These are phyloP conservation scores for Periplaneta americana DNA, from an alignment of 1,140 invertebrate genomes.

Conservation along the genomic window DNA sequence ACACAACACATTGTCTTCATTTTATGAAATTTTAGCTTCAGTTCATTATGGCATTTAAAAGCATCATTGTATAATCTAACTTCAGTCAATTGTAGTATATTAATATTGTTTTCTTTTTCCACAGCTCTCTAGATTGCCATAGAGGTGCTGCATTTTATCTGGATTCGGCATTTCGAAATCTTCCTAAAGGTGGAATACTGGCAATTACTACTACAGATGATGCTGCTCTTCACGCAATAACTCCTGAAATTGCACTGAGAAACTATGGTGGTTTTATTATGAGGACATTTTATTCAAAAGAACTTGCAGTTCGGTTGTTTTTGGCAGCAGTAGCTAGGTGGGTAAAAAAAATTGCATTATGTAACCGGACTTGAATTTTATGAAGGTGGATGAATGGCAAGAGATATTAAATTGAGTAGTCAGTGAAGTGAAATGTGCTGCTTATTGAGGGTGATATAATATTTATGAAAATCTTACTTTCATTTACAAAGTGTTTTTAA, in stretches of 20 bases:
- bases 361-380: background rate
- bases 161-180: conserved; percentile 32
- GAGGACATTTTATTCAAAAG: conserved; percentile 37
- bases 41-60: no score
- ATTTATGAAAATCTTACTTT: no score
- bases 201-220: conserved; percentile 34
- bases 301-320: conserved; percentile 34
- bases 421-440: no score
- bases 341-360: no score
- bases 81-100: no score
- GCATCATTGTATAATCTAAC: no score
- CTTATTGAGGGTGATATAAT: no score
- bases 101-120: conserved; percentile 14
- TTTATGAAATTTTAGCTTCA: no score
- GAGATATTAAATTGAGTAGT: no score
- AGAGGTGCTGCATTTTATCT: conserved; percentile 31
- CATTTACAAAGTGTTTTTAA: no score
- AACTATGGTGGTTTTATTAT: conserved; percentile 33
- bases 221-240: conserved; percentile 31
- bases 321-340: conserved; percentile 34
- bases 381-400: no score
- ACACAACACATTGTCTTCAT: no score
- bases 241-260: conserved; percentile 31
- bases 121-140: conserved; percentile 34
- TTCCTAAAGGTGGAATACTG: conserved; percentile 32